Evolutionary conservation across 2,113 vertebrate species (phyloP), one percentile per base, ranked within the genome.

Genomic region (Oreocharis arfaki): DNA sequence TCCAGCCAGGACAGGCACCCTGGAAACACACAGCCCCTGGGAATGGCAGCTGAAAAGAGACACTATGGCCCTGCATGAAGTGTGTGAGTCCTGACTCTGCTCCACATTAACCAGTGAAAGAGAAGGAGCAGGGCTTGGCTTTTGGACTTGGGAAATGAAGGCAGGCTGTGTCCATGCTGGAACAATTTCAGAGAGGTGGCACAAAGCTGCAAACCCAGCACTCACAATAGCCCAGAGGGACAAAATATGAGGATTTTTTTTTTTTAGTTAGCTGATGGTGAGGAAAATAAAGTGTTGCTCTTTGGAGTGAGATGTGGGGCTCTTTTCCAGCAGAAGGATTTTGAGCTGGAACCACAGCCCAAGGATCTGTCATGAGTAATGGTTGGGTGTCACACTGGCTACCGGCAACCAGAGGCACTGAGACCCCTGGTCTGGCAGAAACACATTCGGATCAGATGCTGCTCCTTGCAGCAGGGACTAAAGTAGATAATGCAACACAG

Each of bases 1-100:
- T 82, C 87, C 67, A 44, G 93, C 87, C 89, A 91, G 84, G 59
- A 90, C 80, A 85, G 89, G 74, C 88, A 95, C 64, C 33, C 79
- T 53, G 47, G 79, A 85, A 57, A 79, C 35, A 87, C 82, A 89
- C 47, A 69, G 37, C n/a, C 30, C 39, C 52, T 0, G 0, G 57
- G 32, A 93, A 84, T 6, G 35, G 81, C 67, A 89, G 74, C 44
- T 89, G 70, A 68, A 52, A 53, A 80, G 44, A 83, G 33, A 83
- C 20, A 8, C 18, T 65, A 6, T 2, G 17, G 35, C 59, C 39
- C 55, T 53, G 42, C 35, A 33, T 2, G 10, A 78, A 46, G 17
- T 53, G 39, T 39, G 32, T 4, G 30, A 77, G 53, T 73, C 57
- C 78, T 56, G 60, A 39, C 60, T 83, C 93, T 89, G 59, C 57